phyloP scores from a whole-genome alignment of 2,888 invertebrate species.

The Acleris emargana region DNA sequence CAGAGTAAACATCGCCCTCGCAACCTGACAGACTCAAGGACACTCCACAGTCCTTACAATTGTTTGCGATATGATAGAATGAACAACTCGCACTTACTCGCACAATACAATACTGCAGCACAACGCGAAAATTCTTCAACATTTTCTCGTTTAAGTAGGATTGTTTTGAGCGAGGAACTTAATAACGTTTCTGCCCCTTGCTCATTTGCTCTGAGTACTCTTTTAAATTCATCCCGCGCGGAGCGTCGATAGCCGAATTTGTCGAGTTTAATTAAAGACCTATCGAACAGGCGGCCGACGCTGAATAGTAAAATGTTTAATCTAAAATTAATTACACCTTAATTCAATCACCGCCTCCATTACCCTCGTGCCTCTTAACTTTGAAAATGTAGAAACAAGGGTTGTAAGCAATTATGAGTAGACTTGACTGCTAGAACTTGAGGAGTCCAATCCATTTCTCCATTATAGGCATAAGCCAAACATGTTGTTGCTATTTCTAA shows the following conservation, averaged over 20 bases:
- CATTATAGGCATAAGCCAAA: background rate
- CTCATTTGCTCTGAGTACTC: conserved; percentile 46
- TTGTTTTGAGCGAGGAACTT: conserved; percentile 19
- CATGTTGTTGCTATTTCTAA: conserved; percentile 18
- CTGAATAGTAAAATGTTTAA: conserved; percentile 41
- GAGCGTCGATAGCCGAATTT: conserved; percentile 43
- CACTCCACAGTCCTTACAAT: conserved; percentile 34
- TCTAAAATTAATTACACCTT: conserved; percentile 40
- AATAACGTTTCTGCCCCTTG: conserved; percentile 45
- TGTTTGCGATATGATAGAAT: conserved; percentile 34
- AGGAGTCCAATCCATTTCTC: background rate
- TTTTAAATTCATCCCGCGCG: conserved; percentile 46
- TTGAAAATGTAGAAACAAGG: background rate
- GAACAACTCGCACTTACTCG: conserved; percentile 28
- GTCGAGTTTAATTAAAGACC: conserved; percentile 50
- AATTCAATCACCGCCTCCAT: conserved; percentile 27
- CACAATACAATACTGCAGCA: conserved; percentile 13
- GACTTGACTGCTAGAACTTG: background rate
- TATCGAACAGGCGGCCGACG: conserved; percentile 36
- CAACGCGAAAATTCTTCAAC: conserved; percentile 6
- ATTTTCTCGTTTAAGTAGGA: background rate
- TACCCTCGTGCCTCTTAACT: conserved; percentile 1
- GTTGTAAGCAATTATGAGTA: conserved; percentile 1
- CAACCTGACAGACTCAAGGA: conserved; percentile 46
- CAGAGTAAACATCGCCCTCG: conserved; percentile 49